Conservation (phyloP, 2,113 vertebrate species). For the Indri indri region DNA sequence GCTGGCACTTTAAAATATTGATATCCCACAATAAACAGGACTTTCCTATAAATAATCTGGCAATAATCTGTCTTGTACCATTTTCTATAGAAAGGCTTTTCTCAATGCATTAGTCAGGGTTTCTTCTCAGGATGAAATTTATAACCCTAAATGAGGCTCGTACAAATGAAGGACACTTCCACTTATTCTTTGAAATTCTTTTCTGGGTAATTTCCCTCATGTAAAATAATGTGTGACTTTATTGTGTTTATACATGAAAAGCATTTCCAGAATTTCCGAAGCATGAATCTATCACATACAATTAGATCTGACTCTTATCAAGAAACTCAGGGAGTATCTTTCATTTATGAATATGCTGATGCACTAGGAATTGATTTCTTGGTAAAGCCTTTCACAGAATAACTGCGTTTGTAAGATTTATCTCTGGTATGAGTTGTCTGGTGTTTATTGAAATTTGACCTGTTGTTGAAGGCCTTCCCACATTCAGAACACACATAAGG, state of each 20-base stretch:
- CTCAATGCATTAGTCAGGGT: neutral
- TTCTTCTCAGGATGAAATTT: neutral
- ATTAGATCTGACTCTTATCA: neutral
- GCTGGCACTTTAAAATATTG: neutral
- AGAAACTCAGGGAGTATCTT: neutral
- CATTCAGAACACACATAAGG: neutral
- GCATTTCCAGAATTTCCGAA: neutral
- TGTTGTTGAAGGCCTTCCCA: conserved; percentile 12
- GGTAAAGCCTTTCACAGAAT: neutral
- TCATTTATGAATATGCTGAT: neutral
- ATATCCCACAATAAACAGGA: neutral
- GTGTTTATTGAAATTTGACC: conserved; percentile 1
- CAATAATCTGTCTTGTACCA: neutral
- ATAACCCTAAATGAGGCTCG: neutral
- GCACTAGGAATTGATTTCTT: neutral
- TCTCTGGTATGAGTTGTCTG: neutral
- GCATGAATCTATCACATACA: neutral
- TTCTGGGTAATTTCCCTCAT: neutral
- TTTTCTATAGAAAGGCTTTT: neutral
- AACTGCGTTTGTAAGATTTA: neutral
- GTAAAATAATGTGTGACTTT: neutral
- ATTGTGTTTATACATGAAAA: neutral
- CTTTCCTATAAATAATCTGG: neutral
- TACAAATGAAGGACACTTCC: neutral
- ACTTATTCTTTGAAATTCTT: neutral